Evolutionary conservation across 2,888 invertebrate genomes (phyloP).

Genomic region (Ophonus ardosiacus): DNA sequence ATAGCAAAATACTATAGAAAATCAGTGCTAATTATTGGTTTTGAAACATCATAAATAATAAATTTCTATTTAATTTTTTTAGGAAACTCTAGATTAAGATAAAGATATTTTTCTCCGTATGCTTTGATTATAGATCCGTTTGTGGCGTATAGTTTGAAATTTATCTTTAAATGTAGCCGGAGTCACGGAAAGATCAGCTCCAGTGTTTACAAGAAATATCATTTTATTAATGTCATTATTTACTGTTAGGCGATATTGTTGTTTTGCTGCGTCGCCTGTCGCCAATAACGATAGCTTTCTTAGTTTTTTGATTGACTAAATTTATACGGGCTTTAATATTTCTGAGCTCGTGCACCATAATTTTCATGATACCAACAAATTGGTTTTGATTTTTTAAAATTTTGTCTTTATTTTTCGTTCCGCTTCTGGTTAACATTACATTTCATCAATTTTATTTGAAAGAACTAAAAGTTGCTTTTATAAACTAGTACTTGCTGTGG

Average conservation of each 20-base stretch:
- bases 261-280: too few relatives aligned
- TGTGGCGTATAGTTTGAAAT: neutral
- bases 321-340: neutral
- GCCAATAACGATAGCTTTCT: too few relatives aligned
- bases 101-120: neutral
- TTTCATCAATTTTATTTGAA: too few relatives aligned
- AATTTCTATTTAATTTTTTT: neutral
- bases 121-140: neutral
- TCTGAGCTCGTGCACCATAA: neutral
- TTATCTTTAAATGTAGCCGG: neutral
- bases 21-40: conserved; percentile 2
- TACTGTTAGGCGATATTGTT: too few relatives aligned
- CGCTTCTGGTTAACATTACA: too few relatives aligned
- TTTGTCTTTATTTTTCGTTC: too few relatives aligned
- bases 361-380: neutral
- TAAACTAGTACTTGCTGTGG: too few relatives aligned
- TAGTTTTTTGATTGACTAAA: too few relatives aligned
- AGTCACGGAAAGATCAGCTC: neutral
- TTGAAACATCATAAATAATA: too few relatives aligned
- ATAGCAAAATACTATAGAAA: neutral
- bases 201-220: neutral
- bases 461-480: too few relatives aligned
- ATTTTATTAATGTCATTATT: neutral
- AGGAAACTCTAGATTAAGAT: neutral
- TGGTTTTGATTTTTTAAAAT: too few relatives aligned